Percentiles rank a stretch among this genome's conserved stretches.
phyloP scores from a whole-genome alignment of 2,113 vertebrate species.

The Marmota monax region DNA sequence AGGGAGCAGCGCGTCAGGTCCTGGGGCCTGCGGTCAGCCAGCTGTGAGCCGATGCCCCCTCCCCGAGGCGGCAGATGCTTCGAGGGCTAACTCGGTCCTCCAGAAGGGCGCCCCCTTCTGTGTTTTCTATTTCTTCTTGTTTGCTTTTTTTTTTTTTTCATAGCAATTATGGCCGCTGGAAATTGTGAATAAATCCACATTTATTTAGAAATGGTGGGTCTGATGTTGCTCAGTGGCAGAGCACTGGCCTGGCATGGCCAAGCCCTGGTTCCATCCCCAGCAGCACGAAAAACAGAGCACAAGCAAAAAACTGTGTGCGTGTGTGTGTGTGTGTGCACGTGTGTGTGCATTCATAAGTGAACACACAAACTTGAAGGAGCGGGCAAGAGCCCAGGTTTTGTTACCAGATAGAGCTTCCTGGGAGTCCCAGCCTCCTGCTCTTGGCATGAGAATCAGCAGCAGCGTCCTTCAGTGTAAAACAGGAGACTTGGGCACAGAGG shows the following conservation, averaged over 20 bases:
- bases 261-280: background rate
- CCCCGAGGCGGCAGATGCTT: background rate
- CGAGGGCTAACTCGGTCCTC: background rate
- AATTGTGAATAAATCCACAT: background rate
- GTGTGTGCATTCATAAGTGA: background rate
- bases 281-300: background rate
- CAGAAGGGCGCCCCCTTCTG: background rate
- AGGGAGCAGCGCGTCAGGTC: no score
- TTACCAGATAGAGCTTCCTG: background rate
- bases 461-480: background rate
- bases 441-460: background rate
- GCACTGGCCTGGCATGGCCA: background rate
- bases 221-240: background rate
- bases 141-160: background rate
- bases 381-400: background rate
- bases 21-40: no score
- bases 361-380: background rate
- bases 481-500: conserved; percentile 45
- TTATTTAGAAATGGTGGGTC: background rate
- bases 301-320: background rate
- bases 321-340: background rate
- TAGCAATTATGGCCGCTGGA: background rate
- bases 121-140: background rate
- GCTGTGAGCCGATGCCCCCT: no score
- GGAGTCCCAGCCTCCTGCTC: background rate